Evolutionary conservation across 1,140 invertebrate genomes (phyloP).

Genomic region (Drosophila subobscura): DNA sequence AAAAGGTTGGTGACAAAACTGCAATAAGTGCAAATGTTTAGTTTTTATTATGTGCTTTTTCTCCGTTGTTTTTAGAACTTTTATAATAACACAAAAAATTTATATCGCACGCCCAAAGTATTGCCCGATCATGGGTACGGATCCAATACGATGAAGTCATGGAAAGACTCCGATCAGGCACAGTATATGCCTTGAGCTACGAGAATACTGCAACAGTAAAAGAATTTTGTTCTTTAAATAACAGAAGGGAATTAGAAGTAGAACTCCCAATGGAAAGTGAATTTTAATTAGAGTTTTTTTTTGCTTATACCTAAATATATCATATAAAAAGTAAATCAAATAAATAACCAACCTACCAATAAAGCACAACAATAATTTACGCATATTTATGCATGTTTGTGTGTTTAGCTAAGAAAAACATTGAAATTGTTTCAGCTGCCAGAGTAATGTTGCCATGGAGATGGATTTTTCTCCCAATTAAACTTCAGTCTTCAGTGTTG

Average conservation of each 20-base stretch:
- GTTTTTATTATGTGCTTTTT: not conserved
- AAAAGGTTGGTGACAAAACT: constrained; percentile 42
- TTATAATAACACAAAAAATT: constrained; percentile 52
- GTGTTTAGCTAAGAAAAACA: constrained; percentile 16
- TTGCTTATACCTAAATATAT: not conserved
- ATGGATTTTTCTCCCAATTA: constrained; percentile 57
- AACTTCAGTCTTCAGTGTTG: constrained; percentile 44
- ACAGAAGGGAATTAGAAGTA: not conserved
- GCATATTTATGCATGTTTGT: not conserved
- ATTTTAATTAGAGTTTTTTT: not conserved
- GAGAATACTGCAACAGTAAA: not conserved
- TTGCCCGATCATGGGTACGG: constrained; percentile 52
- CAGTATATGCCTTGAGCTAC: constrained; percentile 53
- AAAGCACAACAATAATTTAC: no score
- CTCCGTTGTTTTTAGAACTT: constrained; percentile 46
- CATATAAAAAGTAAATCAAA: constrained; percentile 1
- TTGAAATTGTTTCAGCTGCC: constrained; percentile 18
- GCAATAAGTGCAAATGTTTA: not conserved
- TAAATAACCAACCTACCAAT: no score
- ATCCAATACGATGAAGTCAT: constrained; percentile 32
- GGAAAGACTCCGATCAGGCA: constrained; percentile 49
- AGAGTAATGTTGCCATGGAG: constrained; percentile 12
- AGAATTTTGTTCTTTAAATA: not conserved
- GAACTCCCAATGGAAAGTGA: not conserved
- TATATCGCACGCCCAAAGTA: constrained; percentile 66